phyloP scores from a whole-genome alignment of 2,888 invertebrate genomes.

The Syritta pipiens region DNA sequence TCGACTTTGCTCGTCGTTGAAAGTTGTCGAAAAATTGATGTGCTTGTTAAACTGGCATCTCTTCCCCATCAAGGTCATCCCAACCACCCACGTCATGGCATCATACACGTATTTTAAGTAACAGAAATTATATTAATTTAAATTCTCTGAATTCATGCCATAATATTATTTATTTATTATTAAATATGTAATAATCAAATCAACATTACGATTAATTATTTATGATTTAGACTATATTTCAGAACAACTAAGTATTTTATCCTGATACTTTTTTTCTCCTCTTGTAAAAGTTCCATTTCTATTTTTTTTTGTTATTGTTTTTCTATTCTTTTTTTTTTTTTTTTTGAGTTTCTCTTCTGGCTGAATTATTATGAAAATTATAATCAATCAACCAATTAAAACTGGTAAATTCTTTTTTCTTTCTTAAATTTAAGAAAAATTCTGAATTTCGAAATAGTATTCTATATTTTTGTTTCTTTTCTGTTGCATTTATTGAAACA shows the following conservation, averaged over 20 bases:
- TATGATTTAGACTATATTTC: conserved; percentile 37
- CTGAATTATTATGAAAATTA: conserved; percentile 30
- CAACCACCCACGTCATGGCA: conserved; percentile 25
- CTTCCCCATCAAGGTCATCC: conserved; percentile 25
- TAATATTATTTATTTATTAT: conserved; percentile 66
- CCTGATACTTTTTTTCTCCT: conserved; percentile 11
- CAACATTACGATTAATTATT: conserved; percentile 17
- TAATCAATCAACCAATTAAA: background rate
- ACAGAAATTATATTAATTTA: conserved; percentile 44
- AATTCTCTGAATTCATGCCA: conserved; percentile 54
- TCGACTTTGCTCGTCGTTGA: conserved; percentile 10
- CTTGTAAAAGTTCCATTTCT: conserved; percentile 14
- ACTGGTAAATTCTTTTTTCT: conserved; percentile 61
- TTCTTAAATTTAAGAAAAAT: conserved; percentile 67
- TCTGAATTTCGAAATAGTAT: conserved; percentile 51
- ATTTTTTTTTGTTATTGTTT: conserved; percentile 3
- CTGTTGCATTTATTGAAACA: conserved; percentile 65
- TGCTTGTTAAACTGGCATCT: conserved; percentile 8
- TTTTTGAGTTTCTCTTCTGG: conserved; percentile 3
- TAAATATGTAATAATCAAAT: conserved; percentile 44
- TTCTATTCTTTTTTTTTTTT: conserved; percentile 11
- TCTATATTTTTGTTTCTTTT: conserved; percentile 37
- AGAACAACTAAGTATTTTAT: conserved; percentile 12
- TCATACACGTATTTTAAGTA: conserved; percentile 59
- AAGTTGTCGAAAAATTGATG: conserved; percentile 10